A percentile compares a stretch with the other conserved stretches of the same genome.
These are phyloP conservation scores for Teleopsis dalmanni DNA, from an alignment of 1,140 invertebrate genomes.

Conservation along the genomic window DNA sequence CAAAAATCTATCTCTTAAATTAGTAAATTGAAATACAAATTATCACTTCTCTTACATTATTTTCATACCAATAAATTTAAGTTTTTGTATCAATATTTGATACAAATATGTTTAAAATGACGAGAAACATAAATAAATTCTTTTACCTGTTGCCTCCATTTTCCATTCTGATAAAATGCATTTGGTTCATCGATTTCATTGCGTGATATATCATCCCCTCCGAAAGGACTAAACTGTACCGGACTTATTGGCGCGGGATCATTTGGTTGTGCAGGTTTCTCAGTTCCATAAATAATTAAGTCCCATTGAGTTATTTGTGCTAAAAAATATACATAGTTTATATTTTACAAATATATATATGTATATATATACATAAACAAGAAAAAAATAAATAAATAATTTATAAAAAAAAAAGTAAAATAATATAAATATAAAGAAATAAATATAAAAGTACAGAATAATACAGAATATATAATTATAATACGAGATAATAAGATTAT, in stretches of 20 bases:
- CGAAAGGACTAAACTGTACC: slow-evolving; percentile 20
- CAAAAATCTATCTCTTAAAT: too few species aligned
- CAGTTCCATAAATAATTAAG: slow-evolving; percentile 70
- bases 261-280: slow-evolving; percentile 51
- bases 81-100: too few species aligned
- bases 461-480: neutral
- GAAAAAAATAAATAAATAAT: neutral
- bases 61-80: too few species aligned
- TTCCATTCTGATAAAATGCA: too few species aligned
- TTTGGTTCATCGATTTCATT: slow-evolving; percentile 36
- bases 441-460: neutral
- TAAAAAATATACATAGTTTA: slow-evolving; percentile 17
- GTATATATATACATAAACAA: neutral
- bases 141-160: too few species aligned
- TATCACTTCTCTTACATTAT: too few species aligned
- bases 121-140: too few species aligned
- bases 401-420: neutral
- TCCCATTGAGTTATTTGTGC: slow-evolving; percentile 59
- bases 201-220: slow-evolving; percentile 18
- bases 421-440: neutral
- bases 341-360: neutral
- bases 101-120: too few species aligned
- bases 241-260: slow-evolving; percentile 33
- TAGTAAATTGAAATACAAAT: too few species aligned
- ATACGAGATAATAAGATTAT: too few species aligned